phyloP scores from a whole-genome alignment of 2,888 invertebrate species.

The Dinocampus coccinellae region DNA sequence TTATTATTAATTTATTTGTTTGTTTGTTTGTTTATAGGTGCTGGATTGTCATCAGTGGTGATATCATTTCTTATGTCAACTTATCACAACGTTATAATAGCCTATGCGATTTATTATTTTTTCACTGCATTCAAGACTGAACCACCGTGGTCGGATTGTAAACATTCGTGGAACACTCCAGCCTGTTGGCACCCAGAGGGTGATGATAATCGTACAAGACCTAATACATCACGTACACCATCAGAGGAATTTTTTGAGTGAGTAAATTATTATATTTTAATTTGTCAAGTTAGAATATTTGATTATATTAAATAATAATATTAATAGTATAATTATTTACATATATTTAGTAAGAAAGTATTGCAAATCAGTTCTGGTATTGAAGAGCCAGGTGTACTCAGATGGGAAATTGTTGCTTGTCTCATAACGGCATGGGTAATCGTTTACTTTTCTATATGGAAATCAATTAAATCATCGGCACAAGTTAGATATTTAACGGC shows the following conservation, averaged over 20 bases:
- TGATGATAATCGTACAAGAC: slow-evolving; percentile 75
- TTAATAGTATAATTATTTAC: not conserved
- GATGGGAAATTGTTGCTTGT: slow-evolving; percentile 92
- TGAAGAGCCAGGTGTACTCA: slow-evolving; percentile 83
- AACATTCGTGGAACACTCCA: slow-evolving; percentile 85
- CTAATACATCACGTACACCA: slow-evolving; percentile 83
- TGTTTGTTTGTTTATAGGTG: slow-evolving; percentile 74
- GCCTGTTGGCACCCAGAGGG: slow-evolving; percentile 82
- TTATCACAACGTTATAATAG: slow-evolving; percentile 95
- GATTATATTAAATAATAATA: not conserved
- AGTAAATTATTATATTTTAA: slow-evolving; percentile 61
- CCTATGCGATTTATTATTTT: slow-evolving; percentile 94
- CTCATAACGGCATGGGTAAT: slow-evolving; percentile 93
- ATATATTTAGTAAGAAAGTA: slow-evolving; percentile 81
- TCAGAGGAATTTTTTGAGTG: slow-evolving; percentile 95
- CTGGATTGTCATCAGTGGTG: slow-evolving; percentile 93
- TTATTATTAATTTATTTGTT: not conserved
- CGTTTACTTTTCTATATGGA: slow-evolving; percentile 97
- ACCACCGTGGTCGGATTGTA: slow-evolving; percentile 92
- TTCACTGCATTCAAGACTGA: slow-evolving; percentile 89
- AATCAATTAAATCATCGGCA: slow-evolving; percentile 94
- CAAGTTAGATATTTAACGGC: slow-evolving; percentile 92
- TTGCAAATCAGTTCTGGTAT: slow-evolving; percentile 87
- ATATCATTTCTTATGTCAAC: slow-evolving; percentile 96
- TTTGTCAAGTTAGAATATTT: not conserved